Evolutionary conservation across 2,888 invertebrate species (phyloP).

Genomic region (Euplexia lucipara): DNA sequence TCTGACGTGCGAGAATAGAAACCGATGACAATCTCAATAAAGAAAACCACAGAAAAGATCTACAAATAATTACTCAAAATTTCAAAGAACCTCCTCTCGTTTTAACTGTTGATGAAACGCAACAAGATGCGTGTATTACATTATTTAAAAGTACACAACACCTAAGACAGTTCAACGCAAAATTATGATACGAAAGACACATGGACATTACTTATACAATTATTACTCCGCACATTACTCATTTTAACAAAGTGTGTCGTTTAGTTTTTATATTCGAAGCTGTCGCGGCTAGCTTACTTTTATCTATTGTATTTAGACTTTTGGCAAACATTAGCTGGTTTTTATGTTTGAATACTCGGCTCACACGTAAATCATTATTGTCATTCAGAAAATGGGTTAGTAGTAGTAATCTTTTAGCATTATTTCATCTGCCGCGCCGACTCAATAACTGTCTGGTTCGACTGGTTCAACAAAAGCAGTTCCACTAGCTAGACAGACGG

Average conservation of each 20-base stretch:
- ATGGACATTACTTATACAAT: conserved; percentile 34
- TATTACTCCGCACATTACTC: conserved; percentile 22
- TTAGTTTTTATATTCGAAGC: conserved; percentile 40
- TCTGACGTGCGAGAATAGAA: not conserved
- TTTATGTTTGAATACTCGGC: conserved; percentile 16
- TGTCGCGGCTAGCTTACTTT: conserved; percentile 40
- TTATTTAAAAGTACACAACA: not conserved
- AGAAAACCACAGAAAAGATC: too few species aligned
- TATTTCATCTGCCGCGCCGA: conserved; percentile 9
- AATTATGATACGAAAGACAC: conserved; percentile 16
- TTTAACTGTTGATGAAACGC: not conserved
- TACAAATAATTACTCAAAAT: not conserved
- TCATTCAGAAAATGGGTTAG: conserved; percentile 25
- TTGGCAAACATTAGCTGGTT: conserved; percentile 36
- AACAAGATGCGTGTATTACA: not conserved
- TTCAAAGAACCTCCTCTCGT: not conserved
- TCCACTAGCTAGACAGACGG: conserved; percentile 11
- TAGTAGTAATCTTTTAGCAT: conserved; percentile 21
- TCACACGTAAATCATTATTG: conserved; percentile 42
- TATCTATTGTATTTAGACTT: conserved; percentile 40
- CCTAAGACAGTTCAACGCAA: conserved; percentile 11
- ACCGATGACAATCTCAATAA: not conserved
- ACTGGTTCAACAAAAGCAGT: conserved; percentile 23
- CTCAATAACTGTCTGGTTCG: conserved; percentile 18
- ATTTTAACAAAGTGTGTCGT: conserved; percentile 35